Conservation (phyloP, 2,113 vertebrate species). For the Crotalus tigris region DNA sequence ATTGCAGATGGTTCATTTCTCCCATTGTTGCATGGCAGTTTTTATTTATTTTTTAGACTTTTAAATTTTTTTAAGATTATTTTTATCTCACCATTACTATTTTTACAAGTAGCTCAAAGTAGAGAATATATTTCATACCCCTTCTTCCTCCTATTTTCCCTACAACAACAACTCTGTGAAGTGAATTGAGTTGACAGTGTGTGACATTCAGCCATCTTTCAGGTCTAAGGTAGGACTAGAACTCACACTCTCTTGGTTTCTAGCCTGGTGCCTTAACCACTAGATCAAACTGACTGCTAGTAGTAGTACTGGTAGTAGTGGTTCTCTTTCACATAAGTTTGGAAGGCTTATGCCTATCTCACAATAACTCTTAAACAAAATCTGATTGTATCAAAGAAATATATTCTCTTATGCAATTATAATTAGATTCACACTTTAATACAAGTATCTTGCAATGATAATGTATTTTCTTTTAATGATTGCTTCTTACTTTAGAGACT, state of each 20-base stretch:
- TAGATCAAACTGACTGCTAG: neutral
- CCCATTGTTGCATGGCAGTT: constrained; percentile 2
- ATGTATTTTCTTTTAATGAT: constrained; percentile 47
- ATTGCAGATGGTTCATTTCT: constrained; percentile 21
- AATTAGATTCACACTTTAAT: constrained; percentile 50
- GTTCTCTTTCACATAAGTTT: neutral
- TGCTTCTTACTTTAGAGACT: constrained; percentile 45
- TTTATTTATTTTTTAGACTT: neutral
- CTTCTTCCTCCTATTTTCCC: too few species aligned
- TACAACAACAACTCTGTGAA: too few species aligned
- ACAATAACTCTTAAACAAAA: constrained; percentile 44
- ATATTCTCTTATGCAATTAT: constrained; percentile 48
- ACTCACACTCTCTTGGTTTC: neutral
- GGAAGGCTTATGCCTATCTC: constrained; percentile 35
- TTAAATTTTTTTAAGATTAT: neutral
- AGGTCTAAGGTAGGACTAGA: neutral
- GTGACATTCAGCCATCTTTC: neutral
- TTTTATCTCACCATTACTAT: neutral
- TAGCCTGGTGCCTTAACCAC: neutral
- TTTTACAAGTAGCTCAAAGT: neutral
- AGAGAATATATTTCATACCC: too few species aligned
- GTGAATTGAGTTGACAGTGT: too few species aligned
- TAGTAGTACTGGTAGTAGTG: neutral
- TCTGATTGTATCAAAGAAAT: constrained; percentile 52
- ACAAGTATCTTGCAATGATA: constrained; percentile 51